A percentile compares a stretch with the other conserved stretches of the same genome.
These are phyloP conservation scores for Dasyprocta punctata DNA, from an alignment of 2,113 vertebrate species.

Conservation along the genomic window DNA sequence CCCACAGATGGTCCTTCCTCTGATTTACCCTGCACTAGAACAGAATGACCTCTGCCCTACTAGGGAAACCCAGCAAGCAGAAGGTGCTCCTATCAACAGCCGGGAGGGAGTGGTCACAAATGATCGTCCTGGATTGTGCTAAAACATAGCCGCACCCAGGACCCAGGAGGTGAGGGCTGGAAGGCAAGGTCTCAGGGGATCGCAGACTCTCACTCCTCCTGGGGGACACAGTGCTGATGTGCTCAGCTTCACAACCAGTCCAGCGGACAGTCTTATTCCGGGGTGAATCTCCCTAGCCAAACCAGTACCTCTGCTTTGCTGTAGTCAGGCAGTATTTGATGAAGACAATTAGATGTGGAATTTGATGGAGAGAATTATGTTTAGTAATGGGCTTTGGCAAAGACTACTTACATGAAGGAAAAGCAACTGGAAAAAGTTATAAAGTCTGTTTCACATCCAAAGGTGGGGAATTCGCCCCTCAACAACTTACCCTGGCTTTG, in stretches of 20 bases:
- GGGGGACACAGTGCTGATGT: neutral
- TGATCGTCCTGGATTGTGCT: neutral
- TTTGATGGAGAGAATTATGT: neutral
- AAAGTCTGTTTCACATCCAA: neutral
- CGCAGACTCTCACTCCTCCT: neutral
- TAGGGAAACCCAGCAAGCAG: neutral
- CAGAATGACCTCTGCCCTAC: neutral
- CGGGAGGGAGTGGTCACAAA: neutral
- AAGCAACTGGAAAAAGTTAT: neutral
- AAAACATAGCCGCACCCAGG: neutral
- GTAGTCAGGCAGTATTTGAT: neutral
- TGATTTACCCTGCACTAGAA: neutral
- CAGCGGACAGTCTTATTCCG: neutral
- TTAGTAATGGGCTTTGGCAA: neutral
- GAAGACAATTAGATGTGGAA: neutral
- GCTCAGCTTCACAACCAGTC: neutral
- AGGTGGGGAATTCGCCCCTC: neutral
- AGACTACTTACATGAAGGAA: neutral
- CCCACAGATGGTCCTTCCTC: neutral
- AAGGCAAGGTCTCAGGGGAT: neutral
- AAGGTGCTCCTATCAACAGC: neutral
- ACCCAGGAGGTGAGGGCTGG: neutral
- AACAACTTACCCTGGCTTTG: neutral
- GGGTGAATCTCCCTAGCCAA: neutral
- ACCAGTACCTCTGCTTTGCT: neutral